Evolutionary conservation across 2,888 invertebrate species (phyloP).

Genomic region (Trissolcus brochymenae): DNA sequence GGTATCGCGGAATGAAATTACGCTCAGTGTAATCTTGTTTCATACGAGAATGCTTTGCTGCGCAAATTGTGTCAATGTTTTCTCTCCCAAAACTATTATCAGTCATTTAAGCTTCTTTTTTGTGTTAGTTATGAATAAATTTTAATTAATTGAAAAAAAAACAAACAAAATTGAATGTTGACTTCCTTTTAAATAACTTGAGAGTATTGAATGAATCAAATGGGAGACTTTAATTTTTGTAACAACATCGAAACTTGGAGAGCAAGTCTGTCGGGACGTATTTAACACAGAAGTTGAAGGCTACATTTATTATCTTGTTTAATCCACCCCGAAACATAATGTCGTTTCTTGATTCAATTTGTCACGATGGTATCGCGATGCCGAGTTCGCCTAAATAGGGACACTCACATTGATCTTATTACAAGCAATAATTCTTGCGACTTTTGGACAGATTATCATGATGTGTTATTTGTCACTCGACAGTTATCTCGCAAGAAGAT

Average conservation of each 20-base stretch:
- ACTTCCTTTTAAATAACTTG: too few relatives aligned
- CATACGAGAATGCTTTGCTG: slow-evolving; percentile 36
- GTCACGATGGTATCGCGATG: slow-evolving; percentile 38
- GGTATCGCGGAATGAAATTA: not conserved
- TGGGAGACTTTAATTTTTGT: not conserved
- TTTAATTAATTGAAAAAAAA: too few relatives aligned
- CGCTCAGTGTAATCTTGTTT: slow-evolving; percentile 48
- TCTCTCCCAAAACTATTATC: slow-evolving; percentile 15
- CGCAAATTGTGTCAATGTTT: slow-evolving; percentile 29
- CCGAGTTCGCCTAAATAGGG: slow-evolving; percentile 41
- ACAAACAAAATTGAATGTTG: too few relatives aligned
- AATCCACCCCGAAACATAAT: slow-evolving; percentile 25
- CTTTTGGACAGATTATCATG: slow-evolving; percentile 26
- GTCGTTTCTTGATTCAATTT: slow-evolving; percentile 42
- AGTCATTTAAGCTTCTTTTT: slow-evolving; percentile 7
- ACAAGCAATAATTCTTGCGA: slow-evolving; percentile 34
- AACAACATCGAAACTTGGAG: slow-evolving; percentile 25
- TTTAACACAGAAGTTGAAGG: slow-evolving; percentile 39
- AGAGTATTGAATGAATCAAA: not conserved
- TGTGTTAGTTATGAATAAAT: too few relatives aligned
- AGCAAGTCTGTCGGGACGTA: slow-evolving; percentile 41
- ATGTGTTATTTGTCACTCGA: slow-evolving; percentile 37
- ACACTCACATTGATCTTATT: slow-evolving; percentile 39
- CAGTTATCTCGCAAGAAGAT: slow-evolving; percentile 12
- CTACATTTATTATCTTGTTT: slow-evolving; percentile 49